Evolutionary conservation across 2,113 vertebrate species (phyloP).

Genomic region (Prunella fulvescens): DNA sequence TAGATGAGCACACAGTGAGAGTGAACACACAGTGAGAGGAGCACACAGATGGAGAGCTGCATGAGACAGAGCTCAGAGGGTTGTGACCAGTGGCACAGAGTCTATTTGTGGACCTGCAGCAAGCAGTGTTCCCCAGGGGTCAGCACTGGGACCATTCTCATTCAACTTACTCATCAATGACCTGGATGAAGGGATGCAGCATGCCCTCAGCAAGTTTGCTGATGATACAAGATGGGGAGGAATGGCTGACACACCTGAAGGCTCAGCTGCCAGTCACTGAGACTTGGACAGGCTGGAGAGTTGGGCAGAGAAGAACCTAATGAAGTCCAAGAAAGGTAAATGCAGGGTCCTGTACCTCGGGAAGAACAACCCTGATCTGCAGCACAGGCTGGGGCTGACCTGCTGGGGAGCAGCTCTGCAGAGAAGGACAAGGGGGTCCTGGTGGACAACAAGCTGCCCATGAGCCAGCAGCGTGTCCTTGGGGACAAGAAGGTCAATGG

Average conservation of each 20-base stretch:
- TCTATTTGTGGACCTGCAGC: background rate
- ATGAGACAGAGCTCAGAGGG: background rate
- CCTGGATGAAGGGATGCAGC: background rate
- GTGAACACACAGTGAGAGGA: background rate
- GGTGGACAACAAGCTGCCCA: background rate
- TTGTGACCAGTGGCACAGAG: background rate
- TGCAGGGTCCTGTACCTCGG: background rate
- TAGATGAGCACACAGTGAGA: background rate
- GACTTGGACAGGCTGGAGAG: background rate
- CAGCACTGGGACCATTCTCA: background rate
- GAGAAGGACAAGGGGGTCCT: background rate
- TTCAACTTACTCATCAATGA: background rate
- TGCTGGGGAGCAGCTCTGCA: background rate
- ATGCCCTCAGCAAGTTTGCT: background rate
- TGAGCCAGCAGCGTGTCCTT: background rate
- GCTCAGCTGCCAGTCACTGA: background rate
- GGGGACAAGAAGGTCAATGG: background rate
- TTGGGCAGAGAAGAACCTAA: background rate
- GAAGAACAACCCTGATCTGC: background rate
- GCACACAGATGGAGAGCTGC: rapidly evolving
- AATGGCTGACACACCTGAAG: background rate
- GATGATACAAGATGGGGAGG: background rate
- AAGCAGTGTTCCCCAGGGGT: background rate
- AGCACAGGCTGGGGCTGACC: background rate
- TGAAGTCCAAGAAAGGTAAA: background rate